A percentile compares a stretch with the other conserved stretches of the same genome.
Evolutionary conservation across 1,140 invertebrate species (phyloP).

Genomic region (Protaetia brevitarsis): DNA sequence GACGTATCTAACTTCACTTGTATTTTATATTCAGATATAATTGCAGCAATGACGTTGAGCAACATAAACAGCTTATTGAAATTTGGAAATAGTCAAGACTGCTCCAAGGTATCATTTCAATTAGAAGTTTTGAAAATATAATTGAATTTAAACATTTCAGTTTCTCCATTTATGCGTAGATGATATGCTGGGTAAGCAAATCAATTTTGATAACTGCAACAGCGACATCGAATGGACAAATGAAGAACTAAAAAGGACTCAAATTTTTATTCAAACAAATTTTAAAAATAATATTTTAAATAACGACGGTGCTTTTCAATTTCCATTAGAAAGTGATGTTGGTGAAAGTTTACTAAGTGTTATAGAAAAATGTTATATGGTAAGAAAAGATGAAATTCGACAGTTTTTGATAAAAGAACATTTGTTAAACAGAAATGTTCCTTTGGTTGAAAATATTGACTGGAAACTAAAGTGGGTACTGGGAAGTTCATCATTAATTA

Average conservation of each 20-base stretch:
- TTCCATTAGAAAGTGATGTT: constrained; percentile 29
- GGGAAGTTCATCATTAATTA: constrained; percentile 41
- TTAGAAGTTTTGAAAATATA: background rate
- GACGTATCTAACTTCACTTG: too few relatives aligned
- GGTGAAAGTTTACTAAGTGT: constrained; percentile 14
- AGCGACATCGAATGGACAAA: constrained; percentile 39
- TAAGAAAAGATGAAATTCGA: constrained; percentile 42
- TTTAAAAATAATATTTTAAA: constrained; percentile 34
- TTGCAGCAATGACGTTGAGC: background rate
- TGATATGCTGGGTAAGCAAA: constrained; percentile 34
- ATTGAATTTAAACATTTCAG: constrained; percentile 31
- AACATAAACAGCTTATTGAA: constrained; percentile 11
- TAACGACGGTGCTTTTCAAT: constrained; percentile 26
- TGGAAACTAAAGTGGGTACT: constrained; percentile 47
- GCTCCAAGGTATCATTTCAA: background rate
- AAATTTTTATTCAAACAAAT: constrained; percentile 37
- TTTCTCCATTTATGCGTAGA: constrained; percentile 44
- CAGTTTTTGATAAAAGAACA: constrained; percentile 35
- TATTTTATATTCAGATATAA: too few relatives aligned
- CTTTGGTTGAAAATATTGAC: constrained; percentile 43
- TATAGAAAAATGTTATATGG: constrained; percentile 35
- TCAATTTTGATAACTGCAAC: constrained; percentile 32
- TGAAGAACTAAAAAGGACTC: constrained; percentile 37
- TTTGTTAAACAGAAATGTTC: constrained; percentile 32
- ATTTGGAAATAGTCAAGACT: background rate